Evolutionary conservation across 2,888 invertebrate genomes (phyloP), one percentile per base, ranked within the genome.

Genomic region (Pristionchus entomophagus): DNA sequence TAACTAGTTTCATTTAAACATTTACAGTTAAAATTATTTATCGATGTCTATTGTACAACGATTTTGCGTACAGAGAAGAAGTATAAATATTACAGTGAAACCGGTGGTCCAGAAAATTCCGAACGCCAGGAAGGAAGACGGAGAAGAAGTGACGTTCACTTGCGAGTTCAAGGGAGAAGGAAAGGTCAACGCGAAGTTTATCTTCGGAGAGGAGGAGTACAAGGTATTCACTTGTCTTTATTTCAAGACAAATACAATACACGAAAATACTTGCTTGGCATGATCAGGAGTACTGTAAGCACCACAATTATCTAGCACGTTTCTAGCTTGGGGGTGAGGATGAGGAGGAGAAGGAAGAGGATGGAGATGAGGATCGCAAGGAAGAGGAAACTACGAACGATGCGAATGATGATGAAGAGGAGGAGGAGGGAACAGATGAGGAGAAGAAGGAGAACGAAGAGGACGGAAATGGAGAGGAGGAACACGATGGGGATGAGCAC

Each of bases 111-210:
- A 90, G 17, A 80, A 87, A 26, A 85, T 88, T 69, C 53, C 49
- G n/a, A 88, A 88, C 38, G 82, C 86, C 32, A 87, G 87, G 32
- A 88, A 88, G 69, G 87, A 90, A 29, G 88, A 87, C 45, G 89
- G 88, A 6, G 89, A 90, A 35, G 84, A 88, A 35, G 85, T 89
- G 17, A 88, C 89, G 51, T 85, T 90, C 35, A 77, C 88, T 2
- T 91, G 91, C 78, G 53, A 84, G 26, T 91, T 88, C 73, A 53
- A 86, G 80, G 90, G 88, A 59, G 89, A 90, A 51, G 91, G 90
- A 26, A 56, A 88, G 5, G 53, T 88, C 22, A 86, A 84, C 41
- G 89, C 89, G 38, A 89, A 90, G 84, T 90, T 90, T 69, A 84
- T 89, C 49, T 87, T 86, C 80, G 90, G 89, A 49, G 85, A 87